Evolutionary conservation across 2,888 invertebrate genomes (phyloP), one percentile per base, ranked within the genome.

Genomic region (Catonia carolina): DNA sequence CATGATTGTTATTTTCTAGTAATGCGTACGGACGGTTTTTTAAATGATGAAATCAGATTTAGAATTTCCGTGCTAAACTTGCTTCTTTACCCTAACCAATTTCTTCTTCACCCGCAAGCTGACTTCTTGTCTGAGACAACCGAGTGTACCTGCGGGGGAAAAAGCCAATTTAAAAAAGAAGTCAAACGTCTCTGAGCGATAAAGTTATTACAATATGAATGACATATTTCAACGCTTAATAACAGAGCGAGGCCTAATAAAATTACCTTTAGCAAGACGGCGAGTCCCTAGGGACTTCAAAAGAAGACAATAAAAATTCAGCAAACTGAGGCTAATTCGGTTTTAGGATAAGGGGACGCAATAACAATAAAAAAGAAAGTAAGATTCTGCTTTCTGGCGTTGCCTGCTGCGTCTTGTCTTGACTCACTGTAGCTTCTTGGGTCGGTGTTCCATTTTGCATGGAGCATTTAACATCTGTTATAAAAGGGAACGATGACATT

Each of bases 241-340:
- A 50, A 54, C 41, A 49, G 41, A 36, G 14, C 39, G 35, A 31
- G 18, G 27, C 23, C 50, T 54, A 54, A 58, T 58, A 58, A 58
- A 58, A 58, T 58, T 58, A 58, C 49, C 33, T 39, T 35, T 36
- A 10, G 22, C n/a, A 5, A 39, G 27, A 33, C 33, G n/a, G 20
- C 27, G 12, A 36, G 22, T n/a, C 37, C 17, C 41, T 20, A 14
- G 52, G 41, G 53, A 48, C 39, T 17, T 20, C 54, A 35, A 49
- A 58, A 36, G 60, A 49, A 53, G 50, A 61, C 63, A 65, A 64
- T 64, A 64, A 65, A 65, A 65, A 63, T 63, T 61, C 63, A 62
- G 59, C 62, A 62, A 62, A 61, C 61, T 60, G 59, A 53, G 60
- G 59, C 61, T 65, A 65, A 65, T 65, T 62, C 63, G 63, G 62